Evolutionary conservation across 2,888 invertebrate genomes (phyloP).

Genomic region (Chalcosyrphus nemorum): DNA sequence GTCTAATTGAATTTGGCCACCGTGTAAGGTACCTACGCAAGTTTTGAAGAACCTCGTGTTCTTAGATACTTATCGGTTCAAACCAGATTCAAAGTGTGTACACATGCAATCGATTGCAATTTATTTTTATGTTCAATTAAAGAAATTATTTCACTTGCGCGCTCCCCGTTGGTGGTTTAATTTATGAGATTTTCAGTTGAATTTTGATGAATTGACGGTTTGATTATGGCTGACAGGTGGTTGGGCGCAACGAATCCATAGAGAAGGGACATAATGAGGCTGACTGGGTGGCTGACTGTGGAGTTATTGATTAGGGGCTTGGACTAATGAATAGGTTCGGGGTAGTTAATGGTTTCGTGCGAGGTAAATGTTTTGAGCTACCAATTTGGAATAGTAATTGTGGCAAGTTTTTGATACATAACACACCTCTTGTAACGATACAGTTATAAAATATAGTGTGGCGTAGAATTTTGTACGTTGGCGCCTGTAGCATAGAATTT

Average conservation of each 20-base stretch:
- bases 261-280: slow-evolving; percentile 8
- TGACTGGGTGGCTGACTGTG: not conserved
- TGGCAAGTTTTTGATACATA: too few relatives aligned
- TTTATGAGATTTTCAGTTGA: slow-evolving; percentile 20
- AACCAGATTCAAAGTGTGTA: not conserved
- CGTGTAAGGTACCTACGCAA: slow-evolving; percentile 45
- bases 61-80: not conserved
- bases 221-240: slow-evolving; percentile 24
- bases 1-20: slow-evolving; percentile 59
- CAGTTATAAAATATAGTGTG: too few relatives aligned
- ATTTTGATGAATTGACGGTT: slow-evolving; percentile 47
- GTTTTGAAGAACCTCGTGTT: not conserved
- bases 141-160: slow-evolving; percentile 16
- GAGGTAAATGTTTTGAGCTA: not conserved
- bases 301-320: not conserved
- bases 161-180: not conserved
- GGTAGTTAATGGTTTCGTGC: not conserved
- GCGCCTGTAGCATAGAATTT: too few relatives aligned
- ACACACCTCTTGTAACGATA: too few relatives aligned
- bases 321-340: not conserved
- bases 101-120: slow-evolving; percentile 10
- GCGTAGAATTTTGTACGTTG: not conserved
- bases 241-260: slow-evolving; percentile 18
- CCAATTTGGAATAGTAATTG: not conserved
- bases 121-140: slow-evolving; percentile 22